Base-by-base conservation (phyloP, 2,888 invertebrate genomes). In the Drosophila mimica region DNA sequence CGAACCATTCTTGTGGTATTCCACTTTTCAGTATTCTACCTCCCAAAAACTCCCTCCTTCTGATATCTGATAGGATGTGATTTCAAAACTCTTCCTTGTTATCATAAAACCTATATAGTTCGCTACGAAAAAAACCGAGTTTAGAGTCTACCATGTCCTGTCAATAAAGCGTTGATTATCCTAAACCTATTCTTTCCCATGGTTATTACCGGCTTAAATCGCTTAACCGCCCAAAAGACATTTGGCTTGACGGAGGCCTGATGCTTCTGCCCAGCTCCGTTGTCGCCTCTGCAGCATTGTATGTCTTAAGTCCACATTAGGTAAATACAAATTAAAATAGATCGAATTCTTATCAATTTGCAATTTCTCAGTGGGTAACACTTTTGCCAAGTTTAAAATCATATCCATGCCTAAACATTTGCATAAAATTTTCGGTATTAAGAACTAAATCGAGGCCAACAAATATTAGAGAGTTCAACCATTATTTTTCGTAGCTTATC, bases 401-500 rank as follows among this genome's bases (percentile, higher is more conserved):
- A 15, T 8, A 46, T 4, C 15, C 4, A 46, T 25, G 8, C 15
- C 0, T 1, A 15, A 0, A 15, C 20, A 15, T 15, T 25, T 25
- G 2, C 15, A 46, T 15, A 20, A 4, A 25, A 46, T 25, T 13
- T 46, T 46, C 7, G 15, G 25, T 46, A 4, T 25, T 15, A 31
- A n/a, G 34, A 34, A 17, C 25, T 36, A 20, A 1, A 17, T 36
- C 3, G 13, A 36, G 8, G 53, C 15, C 4, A 53, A 9, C 15
- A 25, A 53, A 20, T n/a, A 20, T 33, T 15, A 34, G 38, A 54
- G 25, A n/a, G 28, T 30, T 28, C 8, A 17, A 54, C 20, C 6
- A 30, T 31, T 51, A 30, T 51, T 51, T 51, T 30, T 51, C 38
- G n/a, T 20, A 15, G 7, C 33, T 36, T n/a, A 62, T 65, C 54